Evolutionary conservation across 2,113 vertebrate genomes (phyloP), one percentile per base, ranked within the genome.

Genomic region (Pachyramphus minor): DNA sequence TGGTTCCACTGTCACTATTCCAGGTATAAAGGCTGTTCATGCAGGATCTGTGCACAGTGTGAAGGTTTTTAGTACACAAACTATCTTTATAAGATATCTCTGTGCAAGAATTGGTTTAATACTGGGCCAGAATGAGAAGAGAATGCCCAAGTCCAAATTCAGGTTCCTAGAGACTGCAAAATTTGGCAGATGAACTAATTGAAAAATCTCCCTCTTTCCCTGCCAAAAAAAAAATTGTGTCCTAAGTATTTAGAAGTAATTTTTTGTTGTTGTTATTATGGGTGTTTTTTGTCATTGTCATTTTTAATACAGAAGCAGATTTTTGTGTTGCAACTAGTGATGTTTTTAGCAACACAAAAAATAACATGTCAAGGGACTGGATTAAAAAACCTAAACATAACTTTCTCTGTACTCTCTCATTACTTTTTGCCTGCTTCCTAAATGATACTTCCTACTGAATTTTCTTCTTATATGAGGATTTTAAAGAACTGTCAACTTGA

Each of bases 281-380:
- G 5, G 4, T 0, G 0, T 2, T 30, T 39, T 47, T 67, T 62
- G 17, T 41, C 20, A 22, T 37, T 52, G 3, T 44, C 14, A 22
- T 41, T 56, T 3, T 69, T 87, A 50, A 6, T 47, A 30, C 9
- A 71, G 55, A 60, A 75, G 28, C 5, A 89, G 30, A 31, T 77
- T 55, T 84, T 74, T 72, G 4, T 73, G 5, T 49, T 75, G 10
- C 23, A 45, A 17, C 8, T 28, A 23, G 5, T 66, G 33, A 10
- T 84, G 45, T 69, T 82, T 79, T 64, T 53, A 79, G 37, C 28
- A n/a, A 77, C 6, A 45, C 4, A 41, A 56, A 53, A 25, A 62
- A 45, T 6, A 55, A 25, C 8, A 13, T 33, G 6, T 20, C 28
- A 39, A 82, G 14, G 11, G 6, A 1, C 31, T 89, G 31, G 8